Base-by-base conservation (phyloP, 2,888 invertebrate genomes). In the Sesia apiformis region DNA sequence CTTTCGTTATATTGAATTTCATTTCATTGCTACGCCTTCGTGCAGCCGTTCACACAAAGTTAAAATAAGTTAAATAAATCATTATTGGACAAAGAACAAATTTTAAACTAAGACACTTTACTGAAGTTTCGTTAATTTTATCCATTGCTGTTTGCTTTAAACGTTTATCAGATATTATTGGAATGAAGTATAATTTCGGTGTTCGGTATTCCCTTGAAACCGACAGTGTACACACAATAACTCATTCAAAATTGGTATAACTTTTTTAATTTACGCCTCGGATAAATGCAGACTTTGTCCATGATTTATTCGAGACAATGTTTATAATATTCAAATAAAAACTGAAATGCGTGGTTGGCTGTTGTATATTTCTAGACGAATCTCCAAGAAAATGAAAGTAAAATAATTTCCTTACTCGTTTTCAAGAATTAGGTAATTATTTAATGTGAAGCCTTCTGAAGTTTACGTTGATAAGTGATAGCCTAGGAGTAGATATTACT, bases 181-280 rank as follows among this genome's bases (percentile, higher is more conserved):
- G 46, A 46, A 23, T 46, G n/a, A 1, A 46, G 23, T 23, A 46
- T 46, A 23, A 46, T 46, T 46, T 46, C 23, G 23, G n/a, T 60
- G 56, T 66, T 62, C 66, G 60, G 64, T 69, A 66, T 68, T 69
- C 70, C 70, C 70, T 60, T 56, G 69, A 57, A 64, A 69, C 69
- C 70, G 66, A 66, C 74, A 73, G 72, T 73, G 77, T 77, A 77
- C 74, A 78, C 76, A 83, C 77, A 81, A 85, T 87, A 88, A 87
- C 84, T 88, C 87, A 84, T 79, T 78, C 77, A 75, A 81, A 84
- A 84, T 84, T 83, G 77, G 78, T 72, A 67, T 75, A 86, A 87
- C 86, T 88, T 88, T 88, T 87, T 86, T 86, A 87, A 87, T 87
- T 85, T 84, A 72, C 78, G 76, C 72, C 68, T 71, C 77, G 75